Conservation (phyloP, 1,140 invertebrate species). For the Coelopa frigida region DNA sequence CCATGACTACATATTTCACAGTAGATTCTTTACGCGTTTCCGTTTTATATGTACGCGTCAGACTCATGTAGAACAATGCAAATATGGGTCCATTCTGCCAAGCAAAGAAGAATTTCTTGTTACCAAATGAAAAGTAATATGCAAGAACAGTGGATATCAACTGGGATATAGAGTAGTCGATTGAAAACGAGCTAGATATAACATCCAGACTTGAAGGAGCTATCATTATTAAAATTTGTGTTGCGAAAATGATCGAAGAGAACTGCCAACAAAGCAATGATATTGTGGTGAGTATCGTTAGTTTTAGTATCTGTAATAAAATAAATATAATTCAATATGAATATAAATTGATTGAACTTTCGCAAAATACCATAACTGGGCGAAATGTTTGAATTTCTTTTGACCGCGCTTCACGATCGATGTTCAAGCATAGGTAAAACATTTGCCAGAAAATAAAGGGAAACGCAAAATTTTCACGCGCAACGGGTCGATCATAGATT, state of each 20-base stretch:
- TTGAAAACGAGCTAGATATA: constrained; percentile 24
- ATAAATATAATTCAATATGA: not conserved
- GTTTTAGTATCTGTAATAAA: constrained; percentile 25
- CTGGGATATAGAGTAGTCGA: constrained; percentile 37
- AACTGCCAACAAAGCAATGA: constrained; percentile 40
- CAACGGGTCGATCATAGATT: constrained; percentile 37
- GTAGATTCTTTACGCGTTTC: constrained; percentile 7
- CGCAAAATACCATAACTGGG: constrained; percentile 21
- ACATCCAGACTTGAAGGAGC: constrained; percentile 21
- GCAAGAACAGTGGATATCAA: constrained; percentile 29
- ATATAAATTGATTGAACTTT: constrained; percentile 16
- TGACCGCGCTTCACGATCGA: constrained; percentile 24
- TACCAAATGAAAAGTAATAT: constrained; percentile 33
- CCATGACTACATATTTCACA: constrained; percentile 27
- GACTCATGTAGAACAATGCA: constrained; percentile 25
- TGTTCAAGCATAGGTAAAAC: constrained; percentile 37
- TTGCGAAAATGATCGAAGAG: constrained; percentile 36
- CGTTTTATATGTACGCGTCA: constrained; percentile 2
- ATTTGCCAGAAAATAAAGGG: constrained; percentile 42
- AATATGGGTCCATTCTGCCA: constrained; percentile 31
- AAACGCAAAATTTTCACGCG: constrained; percentile 41
- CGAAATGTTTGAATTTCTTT: constrained; percentile 21
- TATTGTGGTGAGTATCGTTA: constrained; percentile 30
- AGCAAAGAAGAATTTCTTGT: constrained; percentile 30
- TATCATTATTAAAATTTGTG: constrained; percentile 37